phyloP scores from a whole-genome alignment of 2,113 vertebrate genomes.

The Alexandromys fortis region DNA sequence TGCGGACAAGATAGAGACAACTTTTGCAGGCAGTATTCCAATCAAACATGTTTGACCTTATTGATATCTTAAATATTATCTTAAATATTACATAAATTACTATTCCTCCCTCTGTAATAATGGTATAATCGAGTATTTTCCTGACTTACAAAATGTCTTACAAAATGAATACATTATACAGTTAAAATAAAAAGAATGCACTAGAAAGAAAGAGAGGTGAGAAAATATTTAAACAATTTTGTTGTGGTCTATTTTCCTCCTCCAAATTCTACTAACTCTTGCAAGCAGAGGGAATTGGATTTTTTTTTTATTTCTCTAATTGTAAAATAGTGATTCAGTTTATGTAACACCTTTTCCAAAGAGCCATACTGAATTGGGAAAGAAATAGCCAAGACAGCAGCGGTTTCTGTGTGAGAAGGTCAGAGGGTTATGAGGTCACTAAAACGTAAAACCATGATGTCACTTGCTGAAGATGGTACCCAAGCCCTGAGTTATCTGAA shows the following conservation, averaged over 20 bases:
- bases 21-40: neutral
- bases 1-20: neutral
- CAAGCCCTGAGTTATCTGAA: neutral
- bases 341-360: neutral
- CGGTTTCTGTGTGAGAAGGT: accelerated
- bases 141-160: neutral
- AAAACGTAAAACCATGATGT: neutral
- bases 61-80: neutral
- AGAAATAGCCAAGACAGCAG: neutral
- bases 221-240: neutral
- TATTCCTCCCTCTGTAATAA: neutral
- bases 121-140: neutral
- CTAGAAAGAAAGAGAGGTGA: neutral
- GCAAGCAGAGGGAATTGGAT: neutral
- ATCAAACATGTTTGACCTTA: neutral
- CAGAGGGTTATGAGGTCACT: too few species aligned
- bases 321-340: neutral
- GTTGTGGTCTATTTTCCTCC: neutral
- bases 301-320: neutral
- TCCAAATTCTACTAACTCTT: constrained; percentile 18
- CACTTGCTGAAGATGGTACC: neutral
- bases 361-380: neutral
- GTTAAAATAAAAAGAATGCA: neutral
- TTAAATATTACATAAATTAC: neutral
- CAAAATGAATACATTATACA: neutral